Evolutionary conservation across 1,140 invertebrate species (phyloP).

Genomic region (Drosophila nebulosa): DNA sequence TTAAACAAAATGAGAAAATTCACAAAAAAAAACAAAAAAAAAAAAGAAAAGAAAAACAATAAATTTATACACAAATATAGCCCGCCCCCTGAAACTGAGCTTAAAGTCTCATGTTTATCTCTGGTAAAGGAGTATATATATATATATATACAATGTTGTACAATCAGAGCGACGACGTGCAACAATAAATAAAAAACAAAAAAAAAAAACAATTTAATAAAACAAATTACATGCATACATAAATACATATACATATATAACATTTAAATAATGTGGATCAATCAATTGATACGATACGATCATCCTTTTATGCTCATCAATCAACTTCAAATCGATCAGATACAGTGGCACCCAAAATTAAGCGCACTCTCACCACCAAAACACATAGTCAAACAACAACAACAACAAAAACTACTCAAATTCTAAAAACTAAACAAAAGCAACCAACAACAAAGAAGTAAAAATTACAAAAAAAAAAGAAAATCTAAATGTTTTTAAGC

Average conservation of each 20-base stretch:
- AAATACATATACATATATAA: conserved; percentile 4
- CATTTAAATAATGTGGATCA: conserved; percentile 17
- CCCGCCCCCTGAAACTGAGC: conserved; percentile 41
- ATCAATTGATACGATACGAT: conserved; percentile 14
- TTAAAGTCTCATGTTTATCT: conserved; percentile 18
- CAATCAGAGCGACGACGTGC: conserved; percentile 73
- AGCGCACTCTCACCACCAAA: conserved; percentile 46
- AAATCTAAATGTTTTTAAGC: conserved; percentile 72
- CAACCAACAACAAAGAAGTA: conserved; percentile 57
- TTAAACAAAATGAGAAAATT: conserved; percentile 45
- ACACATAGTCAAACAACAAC: conserved; percentile 39
- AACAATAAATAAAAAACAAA: conserved; percentile 52
- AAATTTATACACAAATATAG: conserved; percentile 20
- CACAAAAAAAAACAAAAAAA: no score
- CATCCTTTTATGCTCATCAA: conserved; percentile 46
- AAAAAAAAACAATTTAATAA: not conserved
- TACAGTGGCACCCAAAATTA: conserved; percentile 59
- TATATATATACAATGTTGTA: conserved; percentile 56
- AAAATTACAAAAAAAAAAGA: conserved; percentile 32
- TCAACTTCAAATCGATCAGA: conserved; percentile 12
- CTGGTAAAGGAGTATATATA: conserved; percentile 35
- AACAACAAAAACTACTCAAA: conserved; percentile 64
- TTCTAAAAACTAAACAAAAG: conserved; percentile 52
- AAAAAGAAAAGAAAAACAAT: conserved; percentile 45
- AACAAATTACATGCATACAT: conserved; percentile 7